These are phyloP conservation scores for Chloroclysta siterata DNA, from an alignment of 2,888 invertebrate species.

Conservation along the genomic window DNA sequence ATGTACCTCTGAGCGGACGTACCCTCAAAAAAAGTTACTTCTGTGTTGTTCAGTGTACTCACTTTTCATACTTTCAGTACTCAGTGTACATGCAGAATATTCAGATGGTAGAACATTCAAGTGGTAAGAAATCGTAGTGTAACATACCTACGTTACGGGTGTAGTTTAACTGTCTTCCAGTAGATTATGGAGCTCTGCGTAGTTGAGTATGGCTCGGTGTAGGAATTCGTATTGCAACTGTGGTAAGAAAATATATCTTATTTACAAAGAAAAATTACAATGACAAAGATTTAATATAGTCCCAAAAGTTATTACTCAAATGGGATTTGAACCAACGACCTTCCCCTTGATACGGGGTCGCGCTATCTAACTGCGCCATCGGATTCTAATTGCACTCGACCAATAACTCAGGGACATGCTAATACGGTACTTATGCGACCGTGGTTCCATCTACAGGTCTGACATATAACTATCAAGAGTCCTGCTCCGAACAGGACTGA, in stretches of 20 bases:
- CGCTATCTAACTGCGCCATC: no score
- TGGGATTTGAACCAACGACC: no score
- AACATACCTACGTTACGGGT: slow-evolving; percentile 12
- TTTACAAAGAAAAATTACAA: no score
- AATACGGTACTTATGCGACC: no score
- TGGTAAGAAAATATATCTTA: slow-evolving; percentile 48
- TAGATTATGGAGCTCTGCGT: slow-evolving; percentile 93
- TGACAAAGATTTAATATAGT: no score
- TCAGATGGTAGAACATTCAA: slow-evolving; percentile 3
- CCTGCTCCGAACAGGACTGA: no score
- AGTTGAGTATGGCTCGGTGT: slow-evolving; percentile 95
- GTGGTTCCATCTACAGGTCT: no score
- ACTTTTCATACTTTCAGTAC: slow-evolving; percentile 6
- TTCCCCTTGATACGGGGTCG: no score
- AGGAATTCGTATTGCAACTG: slow-evolving; percentile 97
- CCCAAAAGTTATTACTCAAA: no score
- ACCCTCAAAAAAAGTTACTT: neutral
- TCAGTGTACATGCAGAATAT: slow-evolving; percentile 12
- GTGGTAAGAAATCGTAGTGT: slow-evolving; percentile 13
- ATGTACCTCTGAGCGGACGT: neutral
- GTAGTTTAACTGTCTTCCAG: slow-evolving; percentile 84
- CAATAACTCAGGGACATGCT: no score
- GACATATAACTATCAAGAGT: no score
- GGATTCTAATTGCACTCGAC: no score
- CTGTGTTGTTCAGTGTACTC: neutral